Evolutionary conservation across 2,888 invertebrate genomes (phyloP).

Genomic region (Torymus texanus): DNA sequence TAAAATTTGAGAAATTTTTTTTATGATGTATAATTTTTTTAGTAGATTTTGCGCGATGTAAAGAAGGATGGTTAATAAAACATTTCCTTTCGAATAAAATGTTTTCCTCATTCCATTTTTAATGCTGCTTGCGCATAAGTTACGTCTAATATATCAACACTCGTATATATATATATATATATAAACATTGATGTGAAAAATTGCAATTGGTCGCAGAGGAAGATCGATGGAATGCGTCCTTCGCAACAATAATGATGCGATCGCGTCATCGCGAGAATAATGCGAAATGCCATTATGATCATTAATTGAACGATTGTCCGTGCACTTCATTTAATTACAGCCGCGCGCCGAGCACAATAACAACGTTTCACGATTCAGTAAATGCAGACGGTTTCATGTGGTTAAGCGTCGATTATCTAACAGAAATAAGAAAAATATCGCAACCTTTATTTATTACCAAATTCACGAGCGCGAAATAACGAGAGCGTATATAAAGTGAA

Average conservation of each 20-base stretch:
- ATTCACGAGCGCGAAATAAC: conserved; percentile 32
- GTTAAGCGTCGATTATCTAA: conserved; percentile 54
- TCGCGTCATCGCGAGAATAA: conserved; percentile 51
- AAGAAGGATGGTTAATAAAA: too few relatives aligned
- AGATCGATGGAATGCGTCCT: conserved; percentile 44
- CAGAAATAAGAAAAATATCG: conserved; percentile 54
- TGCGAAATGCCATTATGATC: conserved; percentile 54
- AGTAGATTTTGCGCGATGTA: too few relatives aligned
- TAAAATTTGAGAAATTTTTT: too few relatives aligned
- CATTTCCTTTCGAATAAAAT: too few relatives aligned
- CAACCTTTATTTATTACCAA: conserved; percentile 40
- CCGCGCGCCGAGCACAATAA: conserved; percentile 32
- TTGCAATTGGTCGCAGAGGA: conserved; percentile 18
- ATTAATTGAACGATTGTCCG: conserved; percentile 57
- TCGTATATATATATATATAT: too few relatives aligned
- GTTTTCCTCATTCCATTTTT: too few relatives aligned
- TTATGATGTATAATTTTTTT: too few relatives aligned
- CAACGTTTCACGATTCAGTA: conserved; percentile 56
- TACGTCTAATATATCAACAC: too few relatives aligned
- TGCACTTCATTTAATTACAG: conserved; percentile 55
- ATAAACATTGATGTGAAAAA: conserved; percentile 30
- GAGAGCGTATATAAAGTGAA: conserved; percentile 50
- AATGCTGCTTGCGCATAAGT: too few relatives aligned
- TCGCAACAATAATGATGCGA: conserved; percentile 49
- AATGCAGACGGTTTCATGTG: conserved; percentile 50